Evolutionary conservation across 2,113 vertebrate genomes (phyloP), one percentile per base, ranked within the genome.

Genomic region (Tor tambroides): DNA sequence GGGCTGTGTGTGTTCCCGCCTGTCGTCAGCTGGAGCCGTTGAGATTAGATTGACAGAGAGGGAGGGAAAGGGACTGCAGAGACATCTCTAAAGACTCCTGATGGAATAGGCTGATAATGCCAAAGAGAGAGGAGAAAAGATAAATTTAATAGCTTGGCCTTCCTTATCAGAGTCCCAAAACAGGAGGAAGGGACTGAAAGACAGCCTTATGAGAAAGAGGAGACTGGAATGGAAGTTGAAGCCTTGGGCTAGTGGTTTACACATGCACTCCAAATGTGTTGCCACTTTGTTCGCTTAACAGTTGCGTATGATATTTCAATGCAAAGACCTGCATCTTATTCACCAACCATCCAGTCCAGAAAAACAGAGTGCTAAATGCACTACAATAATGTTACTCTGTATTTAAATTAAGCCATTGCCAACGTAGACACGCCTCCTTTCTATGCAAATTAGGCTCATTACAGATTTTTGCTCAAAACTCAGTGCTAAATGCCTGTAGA

Each of bases 21-120:
- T 82, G 77, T 67, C 35, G 41, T 65, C 11, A 74, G 51, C 77
- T 41, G 78, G 30, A 76, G 77, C 78, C 17, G 35, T 23, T 46
- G 38, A 87, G 86, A 82, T 75, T 82, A 87, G 80, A 61, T 41
- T 82, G 85, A 83, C 80, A 82, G 69, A 30, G 38, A 75, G 79
- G 10, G 56, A 71, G 35, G 75, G 80, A 56, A 80, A 56, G 65
- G 32, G 63, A 43, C 26, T 23, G 23, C 2, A 5, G 75, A 85
- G 61, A 85, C 30, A 80, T 72, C 46, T 80, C 63, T 80, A 85
- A 43, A 85, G 83, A 59, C 46, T 38, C 56, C 12, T 72, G 85
- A 86, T 86, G 43, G 54, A 61, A 80, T 69, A 71, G 49, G 49
- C 61, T 76, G 59, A 88, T 78, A 72, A 72, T 65, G 43, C 76